Evolutionary conservation across 1,140 invertebrate species (phyloP), one percentile per base, ranked within the genome.

Genomic region (Pantala flavescens): DNA sequence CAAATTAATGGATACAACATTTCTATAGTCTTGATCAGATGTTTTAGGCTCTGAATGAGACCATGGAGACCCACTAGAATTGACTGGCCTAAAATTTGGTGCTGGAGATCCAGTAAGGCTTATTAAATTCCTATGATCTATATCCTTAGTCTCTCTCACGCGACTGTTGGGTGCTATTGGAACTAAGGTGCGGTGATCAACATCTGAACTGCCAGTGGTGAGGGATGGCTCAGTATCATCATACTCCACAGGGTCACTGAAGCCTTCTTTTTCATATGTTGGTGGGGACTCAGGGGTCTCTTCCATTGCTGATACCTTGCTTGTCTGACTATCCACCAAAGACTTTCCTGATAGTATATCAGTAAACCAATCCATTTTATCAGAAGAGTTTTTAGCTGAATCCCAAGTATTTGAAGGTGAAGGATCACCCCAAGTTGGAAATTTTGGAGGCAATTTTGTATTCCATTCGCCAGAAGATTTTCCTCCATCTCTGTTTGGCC

Each of bases 41-140:
- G 49, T 63, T 63, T 63, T 63, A 1, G 12, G 16, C 49, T 63
- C 49, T 16, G 49, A 19, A 63, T 63, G 49, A 63, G 12, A 7
- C 49, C 49, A 63, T 7, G 14, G 12, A 14, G 49, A 63, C 16
- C 49, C 49, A 63, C 49, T 63, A 19, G 49, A 1, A 63, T 63
- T 63, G 16, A 19, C 5, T 19, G 49, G n/a, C 5, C 49, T 3
- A 21, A 19, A 63, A 63, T 63, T 63, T 19, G 49, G n/a, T 19
- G 49, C 49, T 63, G 49, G 88, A 78, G 90, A 91, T 42, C 91
- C 90, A 14, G 91, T 94, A 7, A 94, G 81, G 77, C 90, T 90
- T 78, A 94, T 94, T n/a, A 94, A 80, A 83, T 94, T 94, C 76
- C 91, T 85, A 79, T 94, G 77, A 72, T 78, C 78, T 43, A 73